These are phyloP conservation scores for Platyrinchus mystaceus DNA, from an alignment of 2,797 vertebrate genomes.

Conservation along the genomic window DNA sequence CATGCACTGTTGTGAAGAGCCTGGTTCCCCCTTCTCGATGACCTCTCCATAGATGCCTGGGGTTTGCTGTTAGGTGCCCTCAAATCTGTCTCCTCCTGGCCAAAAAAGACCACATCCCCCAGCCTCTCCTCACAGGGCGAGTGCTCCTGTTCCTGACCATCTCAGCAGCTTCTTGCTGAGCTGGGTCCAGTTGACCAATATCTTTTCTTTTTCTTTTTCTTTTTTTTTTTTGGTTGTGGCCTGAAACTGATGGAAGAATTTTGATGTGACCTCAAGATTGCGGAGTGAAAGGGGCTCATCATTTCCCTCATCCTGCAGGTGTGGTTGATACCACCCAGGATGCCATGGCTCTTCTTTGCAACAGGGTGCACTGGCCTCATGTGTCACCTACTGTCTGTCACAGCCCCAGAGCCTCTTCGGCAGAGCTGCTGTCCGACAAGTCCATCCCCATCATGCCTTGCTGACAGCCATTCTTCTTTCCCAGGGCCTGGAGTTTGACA, in stretches of 20 bases:
- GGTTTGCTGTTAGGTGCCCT: not conserved
- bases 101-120: not conserved
- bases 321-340: fast-evolving
- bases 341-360: not conserved
- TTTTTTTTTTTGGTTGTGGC: no score
- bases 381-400: not conserved
- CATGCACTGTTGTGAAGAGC: not conserved
- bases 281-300: not conserved
- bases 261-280: not conserved
- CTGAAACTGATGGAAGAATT: not conserved
- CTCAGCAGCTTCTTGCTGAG: not conserved
- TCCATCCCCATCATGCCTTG: fast-evolving
- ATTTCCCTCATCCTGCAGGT: not conserved
- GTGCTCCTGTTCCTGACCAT: not conserved
- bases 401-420: not conserved
- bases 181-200: not conserved
- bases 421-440: not conserved
- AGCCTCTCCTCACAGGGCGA: not conserved
- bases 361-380: not conserved
- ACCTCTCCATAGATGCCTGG: not conserved
- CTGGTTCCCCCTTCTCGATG: not conserved
- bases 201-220: not conserved
- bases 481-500: not conserved
- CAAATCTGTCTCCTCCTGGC: not conserved
- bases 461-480: not conserved